Evolutionary conservation across 2,888 invertebrate species (phyloP), one percentile per base, ranked within the genome.

Genomic region (Liodrosophila aerea): DNA sequence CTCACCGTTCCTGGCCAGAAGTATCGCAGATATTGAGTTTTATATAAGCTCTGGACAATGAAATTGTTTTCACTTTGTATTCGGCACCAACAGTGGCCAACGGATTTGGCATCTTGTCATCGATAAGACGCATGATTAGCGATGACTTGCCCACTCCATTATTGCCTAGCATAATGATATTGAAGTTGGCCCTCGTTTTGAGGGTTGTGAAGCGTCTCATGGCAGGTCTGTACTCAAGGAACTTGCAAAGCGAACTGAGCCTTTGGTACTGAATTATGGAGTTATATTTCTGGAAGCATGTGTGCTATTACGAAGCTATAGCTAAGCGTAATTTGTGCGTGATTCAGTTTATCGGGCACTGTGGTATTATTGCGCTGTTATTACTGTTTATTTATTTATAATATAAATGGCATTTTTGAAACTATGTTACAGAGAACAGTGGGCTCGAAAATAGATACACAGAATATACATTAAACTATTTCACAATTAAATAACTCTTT

Each of bases 81-180:
- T 65, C 63, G 0, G 16, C 62, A 8, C 74, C 82, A 8, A 31
- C 7, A 1, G 64, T 60, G 2, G 27, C 4, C 1, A 5, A 0
- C 5, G 37, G 16, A 4, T 33, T 12, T 1, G 52, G 31, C 0
- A 8, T 0, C 1, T 7, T 9, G 4, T 41, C 47, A 5, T 31
- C 13, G 4, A 43, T 1, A 12, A 56, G 52, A 0, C 45, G 46
- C 1, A 0, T 22, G 0, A 76, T 5, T 4, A 76, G n/a, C 0
- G 77, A 70, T 0, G 82, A 33, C 15, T 76, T 76, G 0, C 76
- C 82, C 5, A 77, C 76, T 1, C 9, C 34, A 2, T 18, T 2
- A 22, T 37, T 53, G 0, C 82, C 78, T 0, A 76, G 27, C 31
- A 74, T 9, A 0, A 62, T 37, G 2, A 81, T 13, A 18, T 46